These are phyloP conservation scores for Sceloporus tristichus DNA, from an alignment of 2,113 vertebrate species.

Conservation along the genomic window DNA sequence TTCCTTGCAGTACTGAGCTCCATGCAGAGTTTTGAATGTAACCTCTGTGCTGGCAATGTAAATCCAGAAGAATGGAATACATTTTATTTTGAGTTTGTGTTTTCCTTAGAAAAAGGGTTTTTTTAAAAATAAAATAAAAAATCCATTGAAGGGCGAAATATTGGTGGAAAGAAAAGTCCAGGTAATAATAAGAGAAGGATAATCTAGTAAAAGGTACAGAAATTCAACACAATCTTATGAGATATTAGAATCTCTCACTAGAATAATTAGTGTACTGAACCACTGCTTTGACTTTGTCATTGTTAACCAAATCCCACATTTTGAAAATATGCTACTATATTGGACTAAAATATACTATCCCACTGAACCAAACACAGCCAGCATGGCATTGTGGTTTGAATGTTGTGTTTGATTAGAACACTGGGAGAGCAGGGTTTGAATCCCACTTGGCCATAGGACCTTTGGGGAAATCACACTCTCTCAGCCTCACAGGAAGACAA, in stretches of 20 bases:
- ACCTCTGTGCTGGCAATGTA: background rate
- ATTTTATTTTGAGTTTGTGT: slow-evolving; percentile 24
- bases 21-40: background rate
- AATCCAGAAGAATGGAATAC: slow-evolving; percentile 20
- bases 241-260: slow-evolving; percentile 38
- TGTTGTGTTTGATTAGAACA: no score
- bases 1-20: slow-evolving; percentile 23
- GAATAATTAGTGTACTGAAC: slow-evolving; percentile 36
- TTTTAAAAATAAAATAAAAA: background rate
- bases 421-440: no score
- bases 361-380: background rate
- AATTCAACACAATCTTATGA: slow-evolving; percentile 45
- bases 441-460: no score
- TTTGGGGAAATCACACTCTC: no score
- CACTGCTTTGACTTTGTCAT: slow-evolving; percentile 34
- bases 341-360: slow-evolving; percentile 4
- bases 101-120: slow-evolving; percentile 38
- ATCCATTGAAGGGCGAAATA: no score
- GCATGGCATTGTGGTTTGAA: no score
- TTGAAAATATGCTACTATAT: slow-evolving; percentile 46
- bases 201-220: slow-evolving; percentile 32
- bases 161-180: slow-evolving; percentile 39
- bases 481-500: no score
- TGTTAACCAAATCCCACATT: slow-evolving; percentile 57
- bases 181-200: slow-evolving; percentile 48